These are phyloP conservation scores for Hycleus phaleratus DNA, from an alignment of 1,140 invertebrate genomes.

Conservation along the genomic window DNA sequence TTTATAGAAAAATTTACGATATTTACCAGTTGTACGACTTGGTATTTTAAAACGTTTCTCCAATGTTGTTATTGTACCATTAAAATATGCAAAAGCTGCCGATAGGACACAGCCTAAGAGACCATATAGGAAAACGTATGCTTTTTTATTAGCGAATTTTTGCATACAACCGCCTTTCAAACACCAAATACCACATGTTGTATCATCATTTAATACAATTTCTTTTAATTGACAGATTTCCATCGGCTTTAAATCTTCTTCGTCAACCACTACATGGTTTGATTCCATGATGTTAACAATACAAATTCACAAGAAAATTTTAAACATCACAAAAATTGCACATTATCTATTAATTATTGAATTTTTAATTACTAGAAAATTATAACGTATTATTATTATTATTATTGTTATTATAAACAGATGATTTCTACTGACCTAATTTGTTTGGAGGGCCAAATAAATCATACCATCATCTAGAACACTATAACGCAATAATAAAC, in stretches of 20 bases:
- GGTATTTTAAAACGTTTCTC: conserved; percentile 77
- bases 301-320: too few relatives aligned
- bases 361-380: too few relatives aligned
- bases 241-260: background rate
- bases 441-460: too few relatives aligned
- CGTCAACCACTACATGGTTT: too few relatives aligned
- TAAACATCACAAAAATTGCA: too few relatives aligned
- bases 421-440: too few relatives aligned
- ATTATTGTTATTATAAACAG: too few relatives aligned
- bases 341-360: too few relatives aligned
- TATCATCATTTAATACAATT: conserved; percentile 43
- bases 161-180: conserved; percentile 51
- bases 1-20: background rate
- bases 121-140: conserved; percentile 65
- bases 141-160: conserved; percentile 66
- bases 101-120: conserved; percentile 64
- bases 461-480: conserved; percentile 31
- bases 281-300: too few relatives aligned
- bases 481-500: conserved; percentile 6
- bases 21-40: conserved; percentile 61
- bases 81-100: conserved; percentile 70
- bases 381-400: too few relatives aligned
- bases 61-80: conserved; percentile 69
- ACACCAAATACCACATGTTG: conserved; percentile 55
- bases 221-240: background rate